Percentiles rank a stretch among this genome's conserved stretches.
phyloP scores from a whole-genome alignment of 2,113 vertebrate genomes.

The Lampris incognitus region DNA sequence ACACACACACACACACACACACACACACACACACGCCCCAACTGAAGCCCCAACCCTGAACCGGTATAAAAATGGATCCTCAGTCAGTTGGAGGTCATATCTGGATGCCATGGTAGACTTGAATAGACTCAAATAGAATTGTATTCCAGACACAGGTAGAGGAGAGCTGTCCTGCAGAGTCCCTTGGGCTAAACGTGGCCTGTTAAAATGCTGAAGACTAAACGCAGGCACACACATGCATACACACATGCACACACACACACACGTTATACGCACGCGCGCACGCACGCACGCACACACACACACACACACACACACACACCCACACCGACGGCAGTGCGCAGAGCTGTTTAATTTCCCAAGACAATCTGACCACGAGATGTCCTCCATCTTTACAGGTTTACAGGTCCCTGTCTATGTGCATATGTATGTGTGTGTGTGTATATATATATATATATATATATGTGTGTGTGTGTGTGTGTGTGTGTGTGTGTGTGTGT shows the following conservation, averaged over 20 bases:
- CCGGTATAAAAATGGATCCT: constrained; percentile 34
- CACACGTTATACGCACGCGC: background rate
- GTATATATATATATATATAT: background rate
- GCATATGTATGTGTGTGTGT: constrained; percentile 7
- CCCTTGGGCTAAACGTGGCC: constrained; percentile 30
- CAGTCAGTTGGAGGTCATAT: constrained; percentile 64
- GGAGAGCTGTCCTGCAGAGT: background rate
- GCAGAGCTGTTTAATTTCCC: constrained; percentile 51
- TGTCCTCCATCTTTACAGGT: constrained; percentile 17
- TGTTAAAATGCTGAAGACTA: constrained; percentile 59
- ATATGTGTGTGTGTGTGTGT: constrained; percentile 2
- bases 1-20: too few species aligned
- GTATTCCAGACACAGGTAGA: constrained; percentile 56
- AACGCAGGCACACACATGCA: constrained; percentile 34
- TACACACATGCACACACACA: constrained; percentile 11
- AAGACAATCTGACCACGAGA: constrained; percentile 19
- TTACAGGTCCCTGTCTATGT: background rate
- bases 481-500: background rate
- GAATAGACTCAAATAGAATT: constrained; percentile 35
- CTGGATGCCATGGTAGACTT: constrained; percentile 3
- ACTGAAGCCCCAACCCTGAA: background rate
- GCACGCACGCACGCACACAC: background rate
- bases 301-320: too few species aligned
- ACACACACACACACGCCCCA: too few species aligned
- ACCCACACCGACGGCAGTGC: background rate